Evolutionary conservation across 2,888 invertebrate genomes (phyloP).

Genomic region (Lithophane socia): DNA sequence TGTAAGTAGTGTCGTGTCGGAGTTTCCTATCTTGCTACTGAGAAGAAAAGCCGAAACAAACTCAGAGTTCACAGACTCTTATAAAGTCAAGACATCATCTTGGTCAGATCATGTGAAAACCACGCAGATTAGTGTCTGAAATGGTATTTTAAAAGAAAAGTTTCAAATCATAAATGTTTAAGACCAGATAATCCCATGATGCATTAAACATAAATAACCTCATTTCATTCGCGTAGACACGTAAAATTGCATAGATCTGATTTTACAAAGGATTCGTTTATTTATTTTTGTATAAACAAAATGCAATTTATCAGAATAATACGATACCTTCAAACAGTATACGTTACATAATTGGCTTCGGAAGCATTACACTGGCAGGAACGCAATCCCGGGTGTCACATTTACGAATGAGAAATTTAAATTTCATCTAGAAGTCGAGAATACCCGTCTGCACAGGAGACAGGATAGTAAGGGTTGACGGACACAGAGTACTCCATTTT

Average conservation of each 20-base stretch:
- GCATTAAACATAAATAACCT: neutral
- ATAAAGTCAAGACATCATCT: neutral
- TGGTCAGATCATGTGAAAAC: neutral
- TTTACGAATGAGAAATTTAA: constrained; percentile 52
- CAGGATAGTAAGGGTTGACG: constrained; percentile 23
- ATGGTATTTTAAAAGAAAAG: neutral
- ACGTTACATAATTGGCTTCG: constrained; percentile 34
- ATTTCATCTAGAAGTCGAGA: constrained; percentile 38
- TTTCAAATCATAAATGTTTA: neutral
- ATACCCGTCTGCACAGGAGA: constrained; percentile 1
- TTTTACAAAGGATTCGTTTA: neutral
- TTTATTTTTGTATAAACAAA: neutral
- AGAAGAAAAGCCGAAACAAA: neutral
- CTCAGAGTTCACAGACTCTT: neutral
- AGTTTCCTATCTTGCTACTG: too few relatives aligned
- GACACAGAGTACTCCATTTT: too few relatives aligned
- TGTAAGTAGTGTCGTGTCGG: too few relatives aligned
- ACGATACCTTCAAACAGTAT: constrained; percentile 12
- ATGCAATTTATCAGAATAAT: neutral
- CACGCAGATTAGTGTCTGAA: neutral
- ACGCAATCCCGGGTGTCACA: constrained; percentile 32
- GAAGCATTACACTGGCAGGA: constrained; percentile 26
- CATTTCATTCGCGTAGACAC: neutral
- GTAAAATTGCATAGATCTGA: neutral
- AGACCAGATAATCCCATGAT: neutral